phyloP scores from a whole-genome alignment of 2,113 vertebrate species.

The Hydrochoerus hydrochaeris region DNA sequence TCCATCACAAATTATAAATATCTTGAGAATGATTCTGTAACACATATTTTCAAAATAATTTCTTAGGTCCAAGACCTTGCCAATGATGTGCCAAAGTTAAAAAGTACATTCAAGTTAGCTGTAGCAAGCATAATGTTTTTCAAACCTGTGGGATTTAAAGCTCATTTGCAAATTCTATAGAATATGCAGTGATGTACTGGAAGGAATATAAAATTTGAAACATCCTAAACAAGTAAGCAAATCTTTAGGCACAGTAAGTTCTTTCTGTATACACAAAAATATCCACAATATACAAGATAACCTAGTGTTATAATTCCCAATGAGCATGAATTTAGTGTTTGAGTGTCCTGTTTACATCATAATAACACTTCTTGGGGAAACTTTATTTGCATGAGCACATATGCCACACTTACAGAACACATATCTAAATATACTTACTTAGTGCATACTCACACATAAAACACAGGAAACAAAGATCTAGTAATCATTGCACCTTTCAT shows the following conservation, averaged over 20 bases:
- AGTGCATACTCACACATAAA: not conserved
- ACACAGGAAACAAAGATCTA: not conserved
- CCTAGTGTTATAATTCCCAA: not conserved
- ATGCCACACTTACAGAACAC: not conserved
- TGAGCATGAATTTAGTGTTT: not conserved
- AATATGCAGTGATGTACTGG: not conserved
- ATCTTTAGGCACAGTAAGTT: not conserved
- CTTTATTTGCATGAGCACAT: not conserved
- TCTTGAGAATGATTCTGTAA: not conserved
- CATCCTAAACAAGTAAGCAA: not conserved
- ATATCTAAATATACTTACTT: not conserved
- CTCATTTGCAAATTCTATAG: not conserved
- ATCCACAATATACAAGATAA: not conserved
- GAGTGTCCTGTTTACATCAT: not conserved
- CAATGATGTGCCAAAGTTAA: not conserved
- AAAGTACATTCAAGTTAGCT: not conserved
- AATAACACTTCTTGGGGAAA: not conserved
- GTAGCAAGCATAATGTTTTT: not conserved
- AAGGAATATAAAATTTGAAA: constrained; percentile 30
- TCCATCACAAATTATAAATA: not conserved
- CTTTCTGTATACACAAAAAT: not conserved
- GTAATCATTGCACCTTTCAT: not conserved
- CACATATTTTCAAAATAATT: not conserved
- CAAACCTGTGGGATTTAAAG: constrained; percentile 30
- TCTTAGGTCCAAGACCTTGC: not conserved